phyloP scores from a whole-genome alignment of 2,797 vertebrate genomes.

The Poecile montanus region DNA sequence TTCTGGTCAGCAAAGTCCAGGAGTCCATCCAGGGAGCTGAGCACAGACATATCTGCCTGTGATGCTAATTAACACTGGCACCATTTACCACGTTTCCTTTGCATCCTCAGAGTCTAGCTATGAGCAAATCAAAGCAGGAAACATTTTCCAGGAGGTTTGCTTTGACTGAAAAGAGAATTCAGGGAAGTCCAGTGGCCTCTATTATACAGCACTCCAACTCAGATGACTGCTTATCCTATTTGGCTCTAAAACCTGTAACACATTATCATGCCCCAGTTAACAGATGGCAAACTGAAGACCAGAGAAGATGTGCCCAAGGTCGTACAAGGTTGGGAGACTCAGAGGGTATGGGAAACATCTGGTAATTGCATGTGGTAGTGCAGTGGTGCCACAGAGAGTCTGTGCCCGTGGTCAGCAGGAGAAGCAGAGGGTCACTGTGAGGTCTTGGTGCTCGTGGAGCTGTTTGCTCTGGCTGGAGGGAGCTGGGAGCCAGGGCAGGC shows the following conservation, averaged over 20 bases:
- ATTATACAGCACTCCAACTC: neutral
- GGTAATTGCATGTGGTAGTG: neutral
- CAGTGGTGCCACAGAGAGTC: neutral
- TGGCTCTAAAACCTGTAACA: conserved; percentile 61
- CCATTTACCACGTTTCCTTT: neutral
- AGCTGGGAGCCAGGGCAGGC: accelerated
- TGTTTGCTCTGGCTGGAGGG: neutral
- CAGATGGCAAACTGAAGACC: conserved; percentile 60
- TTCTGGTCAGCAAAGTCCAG: neutral
- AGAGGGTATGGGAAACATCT: conserved; percentile 1
- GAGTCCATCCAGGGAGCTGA: neutral
- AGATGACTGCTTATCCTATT: conserved; percentile 44
- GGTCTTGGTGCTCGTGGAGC: neutral
- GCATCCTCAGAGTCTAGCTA: conserved; percentile 13
- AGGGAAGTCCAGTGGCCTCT: conserved; percentile 39
- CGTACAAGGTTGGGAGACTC: neutral
- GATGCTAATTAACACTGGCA: conserved; percentile 35
- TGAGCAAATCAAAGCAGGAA: conserved; percentile 42
- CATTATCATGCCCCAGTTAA: conserved; percentile 59
- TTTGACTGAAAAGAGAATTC: conserved; percentile 37
- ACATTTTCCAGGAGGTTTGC: conserved; percentile 29
- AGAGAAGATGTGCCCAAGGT: conserved; percentile 52
- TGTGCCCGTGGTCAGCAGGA: neutral
- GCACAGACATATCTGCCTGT: neutral
- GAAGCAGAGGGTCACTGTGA: neutral